A percentile compares a stretch with the other conserved stretches of the same genome.
phyloP scores from a whole-genome alignment of 2,113 vertebrate species.

The Chaenogobius annularis region DNA sequence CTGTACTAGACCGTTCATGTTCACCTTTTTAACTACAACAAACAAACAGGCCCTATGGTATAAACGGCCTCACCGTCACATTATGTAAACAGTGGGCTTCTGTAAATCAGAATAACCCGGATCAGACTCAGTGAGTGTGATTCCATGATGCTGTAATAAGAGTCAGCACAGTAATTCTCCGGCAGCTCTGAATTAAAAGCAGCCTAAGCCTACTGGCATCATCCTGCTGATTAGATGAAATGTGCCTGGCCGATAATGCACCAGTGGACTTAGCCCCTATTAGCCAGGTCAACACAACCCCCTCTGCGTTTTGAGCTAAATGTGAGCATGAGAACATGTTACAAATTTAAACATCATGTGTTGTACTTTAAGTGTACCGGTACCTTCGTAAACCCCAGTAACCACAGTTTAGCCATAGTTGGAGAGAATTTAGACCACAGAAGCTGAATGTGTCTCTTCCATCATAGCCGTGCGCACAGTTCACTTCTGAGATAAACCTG shows the following conservation, averaged over 20 bases:
- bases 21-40: neutral
- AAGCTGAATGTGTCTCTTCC: neutral
- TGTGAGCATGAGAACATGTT: constrained; percentile 56
- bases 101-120: constrained; percentile 28
- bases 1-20: neutral
- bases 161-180: constrained; percentile 55
- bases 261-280: constrained; percentile 74
- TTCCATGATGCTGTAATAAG: constrained; percentile 54
- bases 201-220: constrained; percentile 71
- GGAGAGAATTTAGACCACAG: neutral
- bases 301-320: constrained; percentile 63
- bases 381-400: neutral
- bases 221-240: constrained; percentile 80
- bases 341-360: constrained; percentile 31
- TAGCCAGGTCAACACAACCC: constrained; percentile 70
- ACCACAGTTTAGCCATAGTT: neutral
- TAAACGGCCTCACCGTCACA: constrained; percentile 20
- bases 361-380: neutral
- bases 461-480: constrained; percentile 47
- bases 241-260: constrained; percentile 75
- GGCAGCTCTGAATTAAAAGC: constrained; percentile 73
- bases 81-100: constrained; percentile 20
- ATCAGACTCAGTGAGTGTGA: constrained; percentile 49
- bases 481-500: constrained; percentile 60
- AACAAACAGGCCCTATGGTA: neutral